These are phyloP conservation scores for Pundamilia nyererei DNA, from an alignment of 2,113 vertebrate genomes.

Conservation along the genomic window DNA sequence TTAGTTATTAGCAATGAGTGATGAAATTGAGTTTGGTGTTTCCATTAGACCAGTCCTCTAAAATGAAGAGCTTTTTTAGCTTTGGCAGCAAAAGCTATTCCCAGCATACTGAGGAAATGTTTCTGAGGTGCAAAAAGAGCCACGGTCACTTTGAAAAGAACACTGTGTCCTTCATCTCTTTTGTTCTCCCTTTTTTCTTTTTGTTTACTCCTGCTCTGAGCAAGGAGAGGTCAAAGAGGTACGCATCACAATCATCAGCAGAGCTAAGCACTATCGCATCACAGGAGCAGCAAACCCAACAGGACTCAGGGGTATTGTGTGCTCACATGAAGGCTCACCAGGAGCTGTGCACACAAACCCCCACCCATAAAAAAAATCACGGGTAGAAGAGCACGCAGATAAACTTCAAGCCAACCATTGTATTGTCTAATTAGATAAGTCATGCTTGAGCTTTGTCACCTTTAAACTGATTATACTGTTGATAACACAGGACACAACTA, in stretches of 20 bases:
- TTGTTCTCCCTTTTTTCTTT: not conserved
- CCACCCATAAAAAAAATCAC: not conserved
- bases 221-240: conserved; percentile 22
- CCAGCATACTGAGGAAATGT: not conserved
- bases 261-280: not conserved
- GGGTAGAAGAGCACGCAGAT: not conserved
- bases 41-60: not conserved
- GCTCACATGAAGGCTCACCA: not conserved
- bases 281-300: not conserved
- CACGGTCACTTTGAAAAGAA: conserved; percentile 22
- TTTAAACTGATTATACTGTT: not conserved
- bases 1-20: not conserved
- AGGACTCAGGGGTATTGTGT: conserved; percentile 4
- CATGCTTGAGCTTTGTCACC: not conserved
- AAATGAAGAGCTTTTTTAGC: not conserved
- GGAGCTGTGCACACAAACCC: not conserved
- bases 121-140: not conserved
- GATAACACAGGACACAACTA: not conserved
- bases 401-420: not conserved
- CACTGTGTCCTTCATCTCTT: not conserved
- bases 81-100: not conserved
- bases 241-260: conserved; percentile 27
- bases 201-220: not conserved
- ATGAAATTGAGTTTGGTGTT: not conserved
- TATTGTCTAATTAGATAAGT: not conserved